Evolutionary conservation across 2,888 invertebrate species (phyloP).

Genomic region (Sphaerophoria rueppellii): DNA sequence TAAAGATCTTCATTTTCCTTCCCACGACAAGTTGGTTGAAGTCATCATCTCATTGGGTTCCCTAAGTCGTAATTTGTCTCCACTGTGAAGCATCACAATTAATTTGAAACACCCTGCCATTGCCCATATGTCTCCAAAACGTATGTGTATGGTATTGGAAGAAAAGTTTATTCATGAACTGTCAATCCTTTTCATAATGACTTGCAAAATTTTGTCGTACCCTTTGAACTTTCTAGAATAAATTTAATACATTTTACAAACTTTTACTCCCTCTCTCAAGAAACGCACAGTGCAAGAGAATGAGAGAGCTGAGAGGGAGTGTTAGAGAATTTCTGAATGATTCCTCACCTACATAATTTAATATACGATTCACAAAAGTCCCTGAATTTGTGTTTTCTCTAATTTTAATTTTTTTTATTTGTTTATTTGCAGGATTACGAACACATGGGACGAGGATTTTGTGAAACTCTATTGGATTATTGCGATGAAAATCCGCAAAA

Average conservation of each 20-base stretch:
- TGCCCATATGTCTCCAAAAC: background rate
- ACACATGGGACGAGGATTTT: slow-evolving; percentile 93
- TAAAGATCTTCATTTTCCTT: no score
- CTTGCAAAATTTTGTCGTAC: background rate
- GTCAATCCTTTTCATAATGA: background rate
- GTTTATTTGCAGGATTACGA: slow-evolving; percentile 86
- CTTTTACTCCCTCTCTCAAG: background rate
- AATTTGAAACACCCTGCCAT: background rate
- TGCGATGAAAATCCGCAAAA: slow-evolving; percentile 93
- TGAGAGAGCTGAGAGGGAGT: background rate
- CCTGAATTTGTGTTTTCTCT: background rate
- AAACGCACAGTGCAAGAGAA: background rate
- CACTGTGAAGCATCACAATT: no score
- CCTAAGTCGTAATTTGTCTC: no score
- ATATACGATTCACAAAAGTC: background rate
- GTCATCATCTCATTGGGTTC: no score
- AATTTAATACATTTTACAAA: slow-evolving; percentile 10
- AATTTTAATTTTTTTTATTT: slow-evolving; percentile 30
- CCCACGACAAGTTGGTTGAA: no score
- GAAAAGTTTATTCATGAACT: slow-evolving; percentile 21
- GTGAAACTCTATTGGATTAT: slow-evolving; percentile 95
- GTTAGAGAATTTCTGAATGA: background rate
- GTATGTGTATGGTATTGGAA: background rate
- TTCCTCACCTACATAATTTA: background rate
- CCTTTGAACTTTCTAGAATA: background rate